These are phyloP conservation scores for Ochotona princeps DNA, from an alignment of 2,113 vertebrate genomes.

Conservation along the genomic window DNA sequence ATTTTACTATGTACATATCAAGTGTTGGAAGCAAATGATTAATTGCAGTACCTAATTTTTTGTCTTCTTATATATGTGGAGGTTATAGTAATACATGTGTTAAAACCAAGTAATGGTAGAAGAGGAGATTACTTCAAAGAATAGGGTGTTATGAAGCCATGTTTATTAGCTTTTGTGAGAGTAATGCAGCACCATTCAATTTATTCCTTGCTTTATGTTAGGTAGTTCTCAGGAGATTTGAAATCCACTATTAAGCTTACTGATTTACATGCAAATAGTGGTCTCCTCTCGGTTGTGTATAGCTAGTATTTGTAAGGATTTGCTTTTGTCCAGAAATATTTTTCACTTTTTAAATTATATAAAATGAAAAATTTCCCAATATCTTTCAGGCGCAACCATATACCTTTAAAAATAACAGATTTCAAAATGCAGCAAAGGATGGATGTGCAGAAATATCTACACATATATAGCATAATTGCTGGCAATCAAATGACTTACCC, in stretches of 20 bases:
- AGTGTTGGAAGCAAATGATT: conserved; percentile 63
- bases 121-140: conserved; percentile 55
- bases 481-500: conserved; percentile 63
- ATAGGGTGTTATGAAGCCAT: conserved; percentile 26
- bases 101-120: conserved; percentile 43
- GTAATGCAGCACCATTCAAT: conserved; percentile 46
- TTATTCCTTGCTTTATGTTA: conserved; percentile 67
- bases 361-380: conserved; percentile 10
- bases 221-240: conserved; percentile 57
- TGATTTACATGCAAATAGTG: conserved; percentile 69
- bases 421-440: conserved; percentile 43
- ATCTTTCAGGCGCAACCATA: conserved; percentile 5
- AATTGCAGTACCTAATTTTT: conserved; percentile 27
- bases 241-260: conserved; percentile 67
- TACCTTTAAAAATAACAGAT: conserved; percentile 43
- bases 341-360: conserved; percentile 63
- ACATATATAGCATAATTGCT: conserved; percentile 45
- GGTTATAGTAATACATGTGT: not conserved
- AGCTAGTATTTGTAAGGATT: conserved; percentile 59
- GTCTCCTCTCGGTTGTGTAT: conserved; percentile 44
- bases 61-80: conserved; percentile 22
- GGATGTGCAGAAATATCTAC: conserved; percentile 33
- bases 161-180: conserved; percentile 70
- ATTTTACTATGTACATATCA: conserved; percentile 64
- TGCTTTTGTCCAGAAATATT: conserved; percentile 57